Base-by-base conservation (phyloP, 2,888 invertebrate genomes). In the Rhopalosiphum nymphaeae region DNA sequence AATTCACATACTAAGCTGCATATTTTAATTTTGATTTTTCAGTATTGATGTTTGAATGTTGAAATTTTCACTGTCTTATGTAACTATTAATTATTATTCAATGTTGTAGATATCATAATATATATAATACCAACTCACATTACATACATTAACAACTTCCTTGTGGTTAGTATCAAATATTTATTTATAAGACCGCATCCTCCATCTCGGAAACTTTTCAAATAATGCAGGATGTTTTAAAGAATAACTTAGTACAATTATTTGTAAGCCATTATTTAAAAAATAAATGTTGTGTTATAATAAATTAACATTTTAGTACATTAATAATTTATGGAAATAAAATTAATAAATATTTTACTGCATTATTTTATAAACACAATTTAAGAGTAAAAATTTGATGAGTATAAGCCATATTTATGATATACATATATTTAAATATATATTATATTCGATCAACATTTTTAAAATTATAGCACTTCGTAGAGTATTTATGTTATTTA, bases 151-250 rank as follows among this genome's bases (percentile, higher is more conserved):
- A 88, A 10, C 36, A 53, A 36, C 36, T 53, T 88, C 5, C 5
- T 88, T 13, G 25, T 53, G n/a, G 53, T 36, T 2, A 26, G 4
- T 26, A 25, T 36, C 3, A 53, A 88, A 10, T 53, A 88, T 88
- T 53, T 88, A 88, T 88, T 88, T 25, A 53, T 10, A n/a, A 87
- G 25, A 88, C 88, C 88, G 36, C 53, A 88, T 36, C 21, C 36
- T 36, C 1, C 25, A 16, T 53, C 21, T 36, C 10, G 53, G 36
- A 78, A 36, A 21, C 21, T 53, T 49, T 88, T 9, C 16, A 88
- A n/a, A 46, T 36, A 88, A 21, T 87, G 53, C 1, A 88, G 13
- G n/a, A 53, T n/a, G 78, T 36, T 78, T 21, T 53, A 21, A 21
- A 53, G 53, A 53, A 21, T 53, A 36, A 21, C 9, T n/a, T n/a